Base-by-base conservation (phyloP, 2,888 invertebrate species). In the Drosophila infuscata region DNA sequence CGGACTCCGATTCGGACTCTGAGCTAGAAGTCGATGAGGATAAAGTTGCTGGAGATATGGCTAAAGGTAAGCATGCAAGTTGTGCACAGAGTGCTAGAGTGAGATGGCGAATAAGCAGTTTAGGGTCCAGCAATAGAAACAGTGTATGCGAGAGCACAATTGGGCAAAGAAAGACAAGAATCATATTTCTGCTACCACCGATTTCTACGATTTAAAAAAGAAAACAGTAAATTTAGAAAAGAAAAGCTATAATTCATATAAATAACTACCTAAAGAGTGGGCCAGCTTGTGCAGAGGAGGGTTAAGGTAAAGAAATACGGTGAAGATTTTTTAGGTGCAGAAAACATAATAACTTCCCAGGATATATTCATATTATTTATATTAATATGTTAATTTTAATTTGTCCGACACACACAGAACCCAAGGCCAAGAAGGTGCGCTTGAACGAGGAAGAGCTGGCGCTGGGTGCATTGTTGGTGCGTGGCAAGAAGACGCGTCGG, bases 371-470 rank as follows among this genome's bases (percentile, higher is more conserved):
- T 46, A 46, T 7, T 49, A 15, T 15, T 17, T 9, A 5, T 49
- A 17, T 49, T n/a, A 9, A 49, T n/a, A 11, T 51, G 6, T 30
- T 29, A 1, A 51, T n/a, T 51, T 49, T 9, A 11, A 29, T 30
- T 30, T 25, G 15, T 2, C 46, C 20, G 11, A 8, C 8, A 17
- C 38, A 20, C 15, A 5, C 68, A 90, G 88, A 77, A 36, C 81
- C 89, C 20, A 90, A 88, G 66, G 49, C 79, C 70, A 95, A 95
- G 84, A 95, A 95, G 75, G 93, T 96, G 52, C 97, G 96, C 91
- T 94, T 99, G 89, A 95, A 96, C 70, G 96, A 97, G 36, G 96
- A 97, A 92, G 98, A 98, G 67, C 93, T 99, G 76, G 99, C 99
- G 0, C 93, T 99, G 41, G 99, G 99, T 2, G 96, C 98, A 1